phyloP scores from a whole-genome alignment of 1,140 invertebrate species.

The Ganaspis sp. region DNA sequence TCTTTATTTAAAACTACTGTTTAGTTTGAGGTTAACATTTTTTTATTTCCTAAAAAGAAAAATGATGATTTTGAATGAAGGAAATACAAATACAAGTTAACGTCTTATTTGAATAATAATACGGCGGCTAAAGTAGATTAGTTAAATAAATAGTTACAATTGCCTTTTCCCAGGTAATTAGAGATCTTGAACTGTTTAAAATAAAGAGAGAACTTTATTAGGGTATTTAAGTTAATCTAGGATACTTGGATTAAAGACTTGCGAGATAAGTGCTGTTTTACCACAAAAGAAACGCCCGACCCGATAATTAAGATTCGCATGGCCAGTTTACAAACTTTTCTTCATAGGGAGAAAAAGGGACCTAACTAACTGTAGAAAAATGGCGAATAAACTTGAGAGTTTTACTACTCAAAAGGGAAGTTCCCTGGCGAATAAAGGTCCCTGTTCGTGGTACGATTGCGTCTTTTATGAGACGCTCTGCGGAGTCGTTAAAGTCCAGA shows the following conservation, averaged over 20 bases:
- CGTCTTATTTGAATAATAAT: no score
- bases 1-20: no score
- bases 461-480: slow-evolving; percentile 17
- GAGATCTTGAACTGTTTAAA: background rate
- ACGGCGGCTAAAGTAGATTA: no score
- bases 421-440: background rate
- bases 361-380: background rate
- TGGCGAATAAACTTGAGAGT: background rate
- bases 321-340: background rate
- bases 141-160: no score
- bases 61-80: background rate
- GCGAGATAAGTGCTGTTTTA: background rate
- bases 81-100: no score
- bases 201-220: background rate
- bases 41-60: no score
- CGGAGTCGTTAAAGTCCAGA: slow-evolving; percentile 43
- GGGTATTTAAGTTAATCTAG: background rate
- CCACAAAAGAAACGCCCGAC: background rate
- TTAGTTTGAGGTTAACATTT: no score
- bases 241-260: background rate
- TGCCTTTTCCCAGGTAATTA: background rate
- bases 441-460: slow-evolving; percentile 26
- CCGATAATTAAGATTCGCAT: slow-evolving; percentile 3
- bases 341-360: background rate
- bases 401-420: background rate